phyloP scores from a whole-genome alignment of 2,797 vertebrate species.

The Benthosema pterotum region DNA sequence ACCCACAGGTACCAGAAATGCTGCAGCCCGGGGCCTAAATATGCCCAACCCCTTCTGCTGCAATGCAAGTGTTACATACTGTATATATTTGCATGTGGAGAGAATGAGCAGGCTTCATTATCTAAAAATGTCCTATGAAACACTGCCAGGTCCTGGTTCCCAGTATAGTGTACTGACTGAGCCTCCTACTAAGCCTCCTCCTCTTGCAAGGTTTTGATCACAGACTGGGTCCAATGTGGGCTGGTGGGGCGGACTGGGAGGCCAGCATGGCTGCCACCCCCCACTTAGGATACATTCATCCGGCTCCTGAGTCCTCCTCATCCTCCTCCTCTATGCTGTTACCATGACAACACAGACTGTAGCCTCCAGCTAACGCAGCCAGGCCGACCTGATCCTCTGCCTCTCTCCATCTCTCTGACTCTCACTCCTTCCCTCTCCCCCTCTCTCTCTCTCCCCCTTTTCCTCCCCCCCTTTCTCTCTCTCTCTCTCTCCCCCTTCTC shows the following conservation, averaged over 20 bases:
- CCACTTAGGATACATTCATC: slow-evolving; percentile 60
- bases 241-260: slow-evolving; percentile 53
- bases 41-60: too few species aligned
- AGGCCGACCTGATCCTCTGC: slow-evolving; percentile 49
- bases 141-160: slow-evolving; percentile 4
- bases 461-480: slow-evolving; percentile 46
- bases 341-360: slow-evolving; percentile 79
- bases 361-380: slow-evolving; percentile 70
- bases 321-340: slow-evolving; percentile 67
- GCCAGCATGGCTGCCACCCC: slow-evolving; percentile 49
- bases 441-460: slow-evolving; percentile 14
- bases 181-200: slow-evolving; percentile 22
- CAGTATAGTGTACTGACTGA: slow-evolving; percentile 4
- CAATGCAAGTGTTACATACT: too few species aligned
- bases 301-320: slow-evolving; percentile 42
- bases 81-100: too few species aligned
- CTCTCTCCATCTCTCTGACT: slow-evolving; percentile 25
- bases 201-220: slow-evolving; percentile 28
- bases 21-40: too few species aligned
- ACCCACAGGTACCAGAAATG: too few species aligned
- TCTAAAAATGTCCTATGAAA: background rate
- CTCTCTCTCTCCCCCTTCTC: slow-evolving; percentile 29
- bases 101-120: too few species aligned
- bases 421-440: slow-evolving; percentile 7
- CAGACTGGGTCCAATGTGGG: slow-evolving; percentile 55